phyloP scores from a whole-genome alignment of 2,113 vertebrate genomes.

The Phalacrocorax pelagicus region DNA sequence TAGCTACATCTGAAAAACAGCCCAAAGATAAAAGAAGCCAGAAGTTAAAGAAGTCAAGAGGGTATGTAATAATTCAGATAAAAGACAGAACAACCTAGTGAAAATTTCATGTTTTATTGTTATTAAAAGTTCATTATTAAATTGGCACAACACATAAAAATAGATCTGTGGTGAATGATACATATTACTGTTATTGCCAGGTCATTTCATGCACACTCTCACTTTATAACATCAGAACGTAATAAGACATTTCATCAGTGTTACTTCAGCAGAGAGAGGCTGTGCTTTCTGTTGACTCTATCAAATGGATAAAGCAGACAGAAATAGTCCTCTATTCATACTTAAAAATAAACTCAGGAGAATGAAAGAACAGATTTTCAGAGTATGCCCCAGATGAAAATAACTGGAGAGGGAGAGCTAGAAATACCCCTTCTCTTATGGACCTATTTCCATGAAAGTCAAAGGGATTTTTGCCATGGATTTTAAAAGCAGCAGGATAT shows the following conservation, averaged over 20 bases:
- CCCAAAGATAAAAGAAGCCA: background rate
- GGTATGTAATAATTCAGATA: background rate
- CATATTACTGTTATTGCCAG: background rate
- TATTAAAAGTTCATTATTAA: slow-evolving; percentile 59
- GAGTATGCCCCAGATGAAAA: slow-evolving; percentile 42
- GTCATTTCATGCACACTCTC: background rate
- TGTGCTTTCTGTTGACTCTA: slow-evolving; percentile 16
- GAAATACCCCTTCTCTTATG: slow-evolving; percentile 17
- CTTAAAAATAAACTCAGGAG: slow-evolving; percentile 35
- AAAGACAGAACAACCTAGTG: background rate
- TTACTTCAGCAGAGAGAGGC: slow-evolving; percentile 7
- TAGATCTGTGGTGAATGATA: slow-evolving; percentile 39
- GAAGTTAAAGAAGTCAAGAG: background rate
- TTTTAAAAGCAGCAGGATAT: background rate
- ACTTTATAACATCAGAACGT: background rate
- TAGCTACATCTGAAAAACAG: background rate
- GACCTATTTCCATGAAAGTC: background rate
- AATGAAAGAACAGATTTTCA: background rate
- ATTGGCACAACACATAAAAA: slow-evolving; percentile 64
- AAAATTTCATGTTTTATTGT: slow-evolving; percentile 49
- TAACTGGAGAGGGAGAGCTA: slow-evolving; percentile 1
- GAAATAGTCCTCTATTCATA: slow-evolving; percentile 32
- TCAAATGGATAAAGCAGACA: background rate
- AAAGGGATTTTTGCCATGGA: background rate
- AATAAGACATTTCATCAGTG: slow-evolving; percentile 15